Evolutionary conservation across 2,888 invertebrate species (phyloP), one percentile per base, ranked within the genome.

Genomic region (Eupithecia dodoneata): DNA sequence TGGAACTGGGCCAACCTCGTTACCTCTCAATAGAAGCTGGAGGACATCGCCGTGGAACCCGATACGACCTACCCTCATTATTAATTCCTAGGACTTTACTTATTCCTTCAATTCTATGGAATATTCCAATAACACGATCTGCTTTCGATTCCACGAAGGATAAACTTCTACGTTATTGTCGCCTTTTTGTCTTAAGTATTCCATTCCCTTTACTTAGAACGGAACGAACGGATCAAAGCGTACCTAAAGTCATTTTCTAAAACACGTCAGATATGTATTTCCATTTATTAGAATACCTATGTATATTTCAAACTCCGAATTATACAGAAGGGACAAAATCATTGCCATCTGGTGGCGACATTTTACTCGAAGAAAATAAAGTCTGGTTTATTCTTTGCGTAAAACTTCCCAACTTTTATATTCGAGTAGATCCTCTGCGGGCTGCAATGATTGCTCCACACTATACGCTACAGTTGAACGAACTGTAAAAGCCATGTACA

Each of bases 401-500:
- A 30, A 18, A 63, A 63, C 4, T 30, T 63, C 55, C 55, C 9
- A 18, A 59, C n/a, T 30, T 63, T 10, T 30, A 12, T 63, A 63
- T 18, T 18, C 9, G 41, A 66, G 67, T n/a, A 67, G 18, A 66
- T 41, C 67, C n/a, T 42, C 66, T 69, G n/a, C 67, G 44, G 45
- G 67, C n/a, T 69, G 42, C 67, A 69, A 63, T 30, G 63, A 63
- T 59, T 63, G 63, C 63, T 63, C 63, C 30, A 30, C 30, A 10
- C 30, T 63, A 12, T 55, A 71, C 45, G 12, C 55, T 72, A 49
- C 72, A 76, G 79, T 79, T 79, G 79, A 79, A 79, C 70, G 79
- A 76, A 76, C 79, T 76, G 59, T 74, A 75, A 76, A 76, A 74
- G 72, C 65, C 45, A 74, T 78, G 52, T 72, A 78, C 74, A 63